phyloP scores from a whole-genome alignment of 2,113 vertebrate genomes.

The Vidua macroura region DNA sequence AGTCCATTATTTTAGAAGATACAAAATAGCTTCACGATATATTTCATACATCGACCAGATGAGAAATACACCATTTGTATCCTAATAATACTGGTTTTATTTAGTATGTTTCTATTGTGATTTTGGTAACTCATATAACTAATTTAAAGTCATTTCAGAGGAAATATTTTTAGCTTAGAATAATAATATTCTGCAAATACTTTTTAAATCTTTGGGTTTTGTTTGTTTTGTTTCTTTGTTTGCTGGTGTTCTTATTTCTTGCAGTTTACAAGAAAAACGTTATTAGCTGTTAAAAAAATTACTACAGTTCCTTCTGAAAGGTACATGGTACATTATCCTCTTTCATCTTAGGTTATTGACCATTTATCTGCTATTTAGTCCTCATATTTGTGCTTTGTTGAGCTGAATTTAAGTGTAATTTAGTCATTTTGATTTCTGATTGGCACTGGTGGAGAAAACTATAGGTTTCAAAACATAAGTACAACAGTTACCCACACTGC shows the following conservation, averaged over 20 bases:
- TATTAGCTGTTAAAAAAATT: neutral
- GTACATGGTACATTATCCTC: neutral
- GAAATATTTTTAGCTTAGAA: neutral
- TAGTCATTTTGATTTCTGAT: constrained; percentile 3
- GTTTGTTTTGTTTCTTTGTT: neutral
- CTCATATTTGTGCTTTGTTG: neutral
- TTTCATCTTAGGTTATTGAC: neutral
- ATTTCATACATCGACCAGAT: neutral
- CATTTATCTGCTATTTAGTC: neutral
- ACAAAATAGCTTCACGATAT: neutral
- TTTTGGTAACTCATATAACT: neutral
- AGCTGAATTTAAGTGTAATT: neutral
- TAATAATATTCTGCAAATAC: neutral
- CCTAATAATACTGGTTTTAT: neutral
- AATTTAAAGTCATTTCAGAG: neutral
- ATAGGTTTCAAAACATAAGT: neutral
- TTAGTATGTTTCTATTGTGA: neutral
- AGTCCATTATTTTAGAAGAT: neutral
- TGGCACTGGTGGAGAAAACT: neutral
- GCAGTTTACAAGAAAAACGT: neutral
- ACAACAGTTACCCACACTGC: neutral
- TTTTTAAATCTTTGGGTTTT: neutral
- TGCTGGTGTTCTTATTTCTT: neutral
- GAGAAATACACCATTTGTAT: neutral
- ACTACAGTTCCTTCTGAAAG: neutral